A percentile compares a stretch with the other conserved stretches of the same genome.
Evolutionary conservation across 2,888 invertebrate genomes (phyloP).

Genomic region (Rhingia campestris): DNA sequence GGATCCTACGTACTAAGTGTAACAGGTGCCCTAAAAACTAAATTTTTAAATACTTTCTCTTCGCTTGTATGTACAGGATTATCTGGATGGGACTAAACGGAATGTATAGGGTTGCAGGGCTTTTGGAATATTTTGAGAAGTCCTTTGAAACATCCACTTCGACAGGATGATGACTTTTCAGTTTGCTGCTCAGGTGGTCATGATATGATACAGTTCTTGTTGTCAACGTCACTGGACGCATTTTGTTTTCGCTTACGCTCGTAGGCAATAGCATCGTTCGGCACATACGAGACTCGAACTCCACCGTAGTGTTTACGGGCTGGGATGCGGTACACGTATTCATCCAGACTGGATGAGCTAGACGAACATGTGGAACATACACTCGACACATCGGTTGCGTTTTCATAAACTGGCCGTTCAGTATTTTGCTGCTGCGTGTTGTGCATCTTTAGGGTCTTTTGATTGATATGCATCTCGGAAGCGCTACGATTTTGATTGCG

Average conservation of each 20-base stretch:
- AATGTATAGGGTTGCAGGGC: conserved; percentile 53
- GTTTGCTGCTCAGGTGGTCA: conserved; percentile 84
- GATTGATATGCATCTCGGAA: conserved; percentile 82
- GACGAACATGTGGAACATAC: conserved; percentile 96
- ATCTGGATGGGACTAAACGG: conserved; percentile 32
- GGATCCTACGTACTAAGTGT: conserved; percentile 41
- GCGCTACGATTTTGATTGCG: conserved; percentile 81
- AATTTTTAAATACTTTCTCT: neutral
- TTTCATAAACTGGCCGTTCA: conserved; percentile 80
- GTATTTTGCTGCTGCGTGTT: conserved; percentile 79
- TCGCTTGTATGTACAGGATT: conserved; percentile 49
- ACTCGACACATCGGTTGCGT: conserved; percentile 87
- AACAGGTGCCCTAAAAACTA: conserved; percentile 51
- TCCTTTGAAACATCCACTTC: conserved; percentile 64
- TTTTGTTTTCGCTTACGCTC: conserved; percentile 87
- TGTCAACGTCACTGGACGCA: conserved; percentile 82
- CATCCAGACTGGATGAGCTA: conserved; percentile 93
- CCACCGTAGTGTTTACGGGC: conserved; percentile 92
- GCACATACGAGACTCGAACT: conserved; percentile 95
- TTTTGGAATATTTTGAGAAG: conserved; percentile 59
- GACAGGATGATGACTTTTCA: conserved; percentile 57
- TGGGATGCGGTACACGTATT: conserved; percentile 92
- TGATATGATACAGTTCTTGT: conserved; percentile 93
- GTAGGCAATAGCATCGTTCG: conserved; percentile 93
- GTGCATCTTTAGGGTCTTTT: conserved; percentile 80